These are phyloP conservation scores for Leptura quadrifasciata DNA, from an alignment of 2,888 invertebrate genomes.

Conservation along the genomic window DNA sequence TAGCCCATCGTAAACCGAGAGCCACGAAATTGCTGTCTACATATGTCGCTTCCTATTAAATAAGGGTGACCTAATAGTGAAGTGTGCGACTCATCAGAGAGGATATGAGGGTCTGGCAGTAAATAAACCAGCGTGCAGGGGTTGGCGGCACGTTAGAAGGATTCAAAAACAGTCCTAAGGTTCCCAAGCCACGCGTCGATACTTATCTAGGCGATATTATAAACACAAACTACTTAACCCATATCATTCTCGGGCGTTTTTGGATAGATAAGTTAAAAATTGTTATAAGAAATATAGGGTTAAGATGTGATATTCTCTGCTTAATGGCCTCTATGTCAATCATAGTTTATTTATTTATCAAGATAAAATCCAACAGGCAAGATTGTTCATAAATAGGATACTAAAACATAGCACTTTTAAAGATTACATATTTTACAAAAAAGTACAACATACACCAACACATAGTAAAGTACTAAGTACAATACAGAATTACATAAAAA, in stretches of 20 bases:
- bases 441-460: too few species aligned
- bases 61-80: conserved; percentile 10
- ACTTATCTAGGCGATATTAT: conserved; percentile 4
- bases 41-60: conserved; percentile 19
- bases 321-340: not conserved
- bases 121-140: not conserved
- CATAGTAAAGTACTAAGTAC: too few species aligned
- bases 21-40: conserved; percentile 19
- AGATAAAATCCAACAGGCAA: too few species aligned
- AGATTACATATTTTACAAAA: too few species aligned
- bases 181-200: conserved; percentile 2
- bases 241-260: not conserved
- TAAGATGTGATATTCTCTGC: not conserved
- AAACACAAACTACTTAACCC: conserved; percentile 2
- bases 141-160: conserved; percentile 3
- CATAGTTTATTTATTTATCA: not conserved
- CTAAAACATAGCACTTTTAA: too few species aligned
- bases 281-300: not conserved
- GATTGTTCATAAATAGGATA: too few species aligned
- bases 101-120: conserved; percentile 17
- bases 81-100: conserved; percentile 21
- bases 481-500: too few species aligned
- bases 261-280: not conserved
- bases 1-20: not conserved
- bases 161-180: not conserved